Percentiles rank a stretch among this genome's conserved stretches.
phyloP scores from a whole-genome alignment of 1,140 invertebrate species.

The Lordiphosa collinella region DNA sequence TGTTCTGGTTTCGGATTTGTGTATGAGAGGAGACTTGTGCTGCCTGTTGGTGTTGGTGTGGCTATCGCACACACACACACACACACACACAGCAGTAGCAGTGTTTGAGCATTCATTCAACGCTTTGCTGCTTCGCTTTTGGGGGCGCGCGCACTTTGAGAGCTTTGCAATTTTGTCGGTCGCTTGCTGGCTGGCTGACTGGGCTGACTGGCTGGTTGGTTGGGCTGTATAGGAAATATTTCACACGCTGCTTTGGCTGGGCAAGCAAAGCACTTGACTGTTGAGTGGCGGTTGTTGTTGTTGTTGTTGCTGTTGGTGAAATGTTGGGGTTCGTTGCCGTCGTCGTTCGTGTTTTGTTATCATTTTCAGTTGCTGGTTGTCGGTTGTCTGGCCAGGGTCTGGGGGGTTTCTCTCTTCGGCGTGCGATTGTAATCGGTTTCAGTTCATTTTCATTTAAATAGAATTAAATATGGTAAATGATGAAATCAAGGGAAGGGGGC shows the following conservation, averaged over 20 bases:
- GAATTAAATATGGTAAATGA: slow-evolving; percentile 78
- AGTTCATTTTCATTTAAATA: slow-evolving; percentile 78
- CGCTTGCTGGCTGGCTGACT: slow-evolving; percentile 8
- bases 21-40: not conserved
- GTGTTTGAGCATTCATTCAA: slow-evolving; percentile 64
- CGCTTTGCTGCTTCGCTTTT: slow-evolving; percentile 35
- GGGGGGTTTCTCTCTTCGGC: slow-evolving; percentile 33
- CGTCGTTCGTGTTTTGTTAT: slow-evolving; percentile 45
- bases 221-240: slow-evolving; percentile 59
- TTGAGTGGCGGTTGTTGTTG: slow-evolving; percentile 57
- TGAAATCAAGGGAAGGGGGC: slow-evolving; percentile 57
- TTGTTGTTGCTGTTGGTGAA: slow-evolving; percentile 15
- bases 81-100: not conserved
- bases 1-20: slow-evolving; percentile 78
- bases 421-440: slow-evolving; percentile 66
- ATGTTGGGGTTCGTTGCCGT: slow-evolving; percentile 19
- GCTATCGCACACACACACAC: slow-evolving; percentile 14
- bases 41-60: slow-evolving; percentile 21
- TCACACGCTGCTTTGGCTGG: slow-evolving; percentile 71
- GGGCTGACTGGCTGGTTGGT: slow-evolving; percentile 14
- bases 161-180: slow-evolving; percentile 71
- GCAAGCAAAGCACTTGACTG: slow-evolving; percentile 72
- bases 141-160: slow-evolving; percentile 55
- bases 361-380: slow-evolving; percentile 64
- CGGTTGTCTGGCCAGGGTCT: slow-evolving; percentile 49